Percentiles rank a stretch among this genome's conserved stretches.
Conservation (phyloP, 92 coral and sea anemone genomes). For the Zoanthus sociatus region DNA sequence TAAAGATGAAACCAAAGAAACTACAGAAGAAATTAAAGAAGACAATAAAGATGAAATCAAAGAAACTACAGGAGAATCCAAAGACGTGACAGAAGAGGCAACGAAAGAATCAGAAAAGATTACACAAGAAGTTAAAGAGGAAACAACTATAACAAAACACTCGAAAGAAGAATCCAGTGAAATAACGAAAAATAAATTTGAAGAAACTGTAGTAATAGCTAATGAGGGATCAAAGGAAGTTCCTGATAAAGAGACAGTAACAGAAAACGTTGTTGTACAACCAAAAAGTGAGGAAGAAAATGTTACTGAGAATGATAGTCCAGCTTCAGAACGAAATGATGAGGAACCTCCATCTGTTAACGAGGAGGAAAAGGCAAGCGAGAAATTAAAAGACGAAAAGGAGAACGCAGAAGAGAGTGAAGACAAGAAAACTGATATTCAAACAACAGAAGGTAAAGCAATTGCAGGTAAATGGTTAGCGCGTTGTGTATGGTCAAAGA, state of each 20-base stretch:
- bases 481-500: neutral
- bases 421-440: neutral
- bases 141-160: neutral
- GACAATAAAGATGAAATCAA: too few species aligned
- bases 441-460: constrained; percentile 5
- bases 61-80: neutral
- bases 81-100: too few species aligned
- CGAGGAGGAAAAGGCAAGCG: neutral
- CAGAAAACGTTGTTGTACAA: neutral
- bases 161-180: neutral
- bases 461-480: neutral
- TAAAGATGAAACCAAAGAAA: neutral
- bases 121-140: too few species aligned
- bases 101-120: too few species aligned
- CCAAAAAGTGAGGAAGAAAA: neutral
- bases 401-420: neutral
- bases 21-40: constrained; percentile 7
- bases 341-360: neutral
- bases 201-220: neutral
- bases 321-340: neutral
- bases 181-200: neutral
- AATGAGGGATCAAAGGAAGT: neutral
- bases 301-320: neutral
- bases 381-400: neutral
- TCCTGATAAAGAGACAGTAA: neutral